Evolutionary conservation across 1,140 invertebrate genomes (phyloP).

Genomic region (Euglossa dilemma): DNA sequence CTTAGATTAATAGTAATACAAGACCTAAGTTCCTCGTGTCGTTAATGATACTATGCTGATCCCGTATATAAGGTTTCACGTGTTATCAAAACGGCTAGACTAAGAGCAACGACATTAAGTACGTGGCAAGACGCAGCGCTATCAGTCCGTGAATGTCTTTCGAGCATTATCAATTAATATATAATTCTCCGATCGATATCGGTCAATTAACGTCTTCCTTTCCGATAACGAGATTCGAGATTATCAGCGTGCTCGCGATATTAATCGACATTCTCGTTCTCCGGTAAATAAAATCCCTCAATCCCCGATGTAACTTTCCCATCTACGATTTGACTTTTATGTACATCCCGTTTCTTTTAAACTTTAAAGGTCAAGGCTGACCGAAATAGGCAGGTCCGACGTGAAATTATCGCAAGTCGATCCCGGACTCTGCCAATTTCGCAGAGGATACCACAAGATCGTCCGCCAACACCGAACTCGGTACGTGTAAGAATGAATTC

Average conservation of each 20-base stretch:
- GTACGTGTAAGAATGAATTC: conserved; percentile 42
- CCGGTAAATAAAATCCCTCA: no score
- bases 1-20: conserved; percentile 52
- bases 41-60: conserved; percentile 58
- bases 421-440: conserved; percentile 64
- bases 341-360: background rate
- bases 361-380: conserved; percentile 73
- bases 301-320: no score
- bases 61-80: conserved; percentile 55
- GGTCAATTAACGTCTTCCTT: background rate
- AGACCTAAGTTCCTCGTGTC: conserved; percentile 52
- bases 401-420: conserved; percentile 80
- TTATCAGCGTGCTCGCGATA: background rate
- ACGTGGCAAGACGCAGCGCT: background rate
- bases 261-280: no score
- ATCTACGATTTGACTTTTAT: background rate
- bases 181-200: conserved; percentile 12
- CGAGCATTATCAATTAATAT: conserved; percentile 16
- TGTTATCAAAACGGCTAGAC: conserved; percentile 36
- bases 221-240: background rate
- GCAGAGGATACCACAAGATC: conserved; percentile 26
- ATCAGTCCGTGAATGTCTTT: background rate
- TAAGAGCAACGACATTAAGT: conserved; percentile 29
- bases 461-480: conserved; percentile 55
- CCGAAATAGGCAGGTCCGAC: conserved; percentile 79